A percentile compares a stretch with the other conserved stretches of the same genome.
phyloP scores from a whole-genome alignment of 2,888 invertebrate genomes.

The Deilephila porcellus region DNA sequence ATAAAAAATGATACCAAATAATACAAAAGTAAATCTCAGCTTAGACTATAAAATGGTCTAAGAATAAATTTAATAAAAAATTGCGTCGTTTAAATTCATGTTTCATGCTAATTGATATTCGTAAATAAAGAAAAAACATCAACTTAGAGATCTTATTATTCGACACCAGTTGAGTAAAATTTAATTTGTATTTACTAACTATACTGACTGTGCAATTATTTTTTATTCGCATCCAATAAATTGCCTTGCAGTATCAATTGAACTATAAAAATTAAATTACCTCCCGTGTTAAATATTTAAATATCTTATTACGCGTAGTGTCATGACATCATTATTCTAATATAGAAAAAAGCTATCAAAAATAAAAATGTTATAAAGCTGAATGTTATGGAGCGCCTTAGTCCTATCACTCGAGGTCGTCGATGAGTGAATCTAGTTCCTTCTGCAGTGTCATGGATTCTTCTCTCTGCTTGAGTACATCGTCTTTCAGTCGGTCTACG shows the following conservation, averaged over 20 bases:
- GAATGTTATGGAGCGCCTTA: slow-evolving; percentile 23
- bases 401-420: slow-evolving; percentile 89
- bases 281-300: slow-evolving; percentile 10
- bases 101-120: too few species aligned
- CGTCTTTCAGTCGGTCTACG: slow-evolving; percentile 94
- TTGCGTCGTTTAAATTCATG: too few species aligned
- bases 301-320: slow-evolving; percentile 12
- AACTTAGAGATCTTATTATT: neutral
- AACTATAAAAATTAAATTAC: slow-evolving; percentile 4
- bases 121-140: neutral
- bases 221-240: neutral
- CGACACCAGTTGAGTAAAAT: neutral
- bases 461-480: slow-evolving; percentile 92
- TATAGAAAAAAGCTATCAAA: slow-evolving; percentile 12
- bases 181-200: neutral
- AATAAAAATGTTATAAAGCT: slow-evolving; percentile 4
- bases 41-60: neutral
- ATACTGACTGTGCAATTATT: neutral
- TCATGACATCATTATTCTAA: slow-evolving; percentile 5
- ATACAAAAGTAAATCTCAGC: neutral
- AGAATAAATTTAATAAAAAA: neutral
- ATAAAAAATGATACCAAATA: neutral
- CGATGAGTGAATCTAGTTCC: slow-evolving; percentile 93
- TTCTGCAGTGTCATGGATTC: slow-evolving; percentile 91
- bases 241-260: neutral